Conservation (phyloP, 1,140 invertebrate species). For the Drosophila navojoa region DNA sequence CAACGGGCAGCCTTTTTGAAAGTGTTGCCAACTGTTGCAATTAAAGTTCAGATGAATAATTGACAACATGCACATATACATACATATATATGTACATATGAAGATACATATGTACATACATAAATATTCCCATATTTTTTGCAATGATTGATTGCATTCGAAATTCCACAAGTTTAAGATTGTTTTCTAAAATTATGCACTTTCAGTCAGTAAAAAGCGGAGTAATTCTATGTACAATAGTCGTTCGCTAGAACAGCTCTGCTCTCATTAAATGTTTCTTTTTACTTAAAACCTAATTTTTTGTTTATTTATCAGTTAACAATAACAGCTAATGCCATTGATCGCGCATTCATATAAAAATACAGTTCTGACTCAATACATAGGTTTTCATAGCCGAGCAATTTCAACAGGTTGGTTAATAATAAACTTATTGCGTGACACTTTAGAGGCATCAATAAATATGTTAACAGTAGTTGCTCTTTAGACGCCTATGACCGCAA, state of each 20-base stretch:
- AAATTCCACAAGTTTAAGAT: not conserved
- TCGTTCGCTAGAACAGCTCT: too few species aligned
- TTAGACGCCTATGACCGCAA: conserved; percentile 38
- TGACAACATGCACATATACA: too few species aligned
- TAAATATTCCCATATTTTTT: too few species aligned
- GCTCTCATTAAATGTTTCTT: too few species aligned
- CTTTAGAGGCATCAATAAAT: conserved; percentile 39
- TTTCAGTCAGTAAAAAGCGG: not conserved
- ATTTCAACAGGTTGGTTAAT: conserved; percentile 70
- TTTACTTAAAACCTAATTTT: too few species aligned
- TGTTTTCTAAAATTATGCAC: not conserved
- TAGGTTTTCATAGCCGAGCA: conserved; percentile 23
- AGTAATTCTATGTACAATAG: too few species aligned
- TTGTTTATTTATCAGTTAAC: too few species aligned
- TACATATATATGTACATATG: too few species aligned
- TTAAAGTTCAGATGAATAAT: not conserved
- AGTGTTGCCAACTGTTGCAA: conserved; percentile 24
- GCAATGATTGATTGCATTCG: not conserved
- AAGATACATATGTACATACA: too few species aligned
- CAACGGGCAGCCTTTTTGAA: conserved; percentile 3
- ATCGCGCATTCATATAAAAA: conserved; percentile 12
- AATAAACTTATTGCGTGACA: conserved; percentile 60
- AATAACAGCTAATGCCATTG: not conserved
- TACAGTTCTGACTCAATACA: conserved; percentile 45
- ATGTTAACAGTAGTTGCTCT: conserved; percentile 25